Evolutionary conservation across 2,113 vertebrate genomes (phyloP).

Genomic region (Lonchura striata): DNA sequence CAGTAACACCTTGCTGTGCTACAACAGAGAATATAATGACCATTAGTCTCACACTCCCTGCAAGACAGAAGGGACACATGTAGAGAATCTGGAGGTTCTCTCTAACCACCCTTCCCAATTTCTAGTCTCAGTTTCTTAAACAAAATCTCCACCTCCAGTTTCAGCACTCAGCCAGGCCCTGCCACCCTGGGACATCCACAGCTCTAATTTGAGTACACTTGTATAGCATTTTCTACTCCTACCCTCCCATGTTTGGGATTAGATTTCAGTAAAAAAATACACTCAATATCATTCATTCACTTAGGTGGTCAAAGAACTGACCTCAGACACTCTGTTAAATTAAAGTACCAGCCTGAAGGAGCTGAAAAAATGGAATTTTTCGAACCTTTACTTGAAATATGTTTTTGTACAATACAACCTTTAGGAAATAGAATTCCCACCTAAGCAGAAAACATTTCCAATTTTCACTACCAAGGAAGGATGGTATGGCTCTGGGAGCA

Average conservation of each 20-base stretch:
- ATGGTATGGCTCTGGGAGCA: background rate
- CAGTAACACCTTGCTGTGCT: background rate
- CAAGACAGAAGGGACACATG: background rate
- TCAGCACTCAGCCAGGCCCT: background rate
- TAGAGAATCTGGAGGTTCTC: background rate
- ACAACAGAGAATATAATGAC: background rate
- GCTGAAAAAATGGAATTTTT: background rate
- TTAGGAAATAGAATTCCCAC: background rate
- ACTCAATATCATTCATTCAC: background rate
- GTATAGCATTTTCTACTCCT: background rate
- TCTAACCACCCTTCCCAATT: accelerated
- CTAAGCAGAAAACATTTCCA: background rate
- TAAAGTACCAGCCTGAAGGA: background rate
- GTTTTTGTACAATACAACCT: background rate
- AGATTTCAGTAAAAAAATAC: background rate
- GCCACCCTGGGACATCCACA: accelerated
- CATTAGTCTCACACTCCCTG: background rate
- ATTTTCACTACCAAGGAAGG: background rate
- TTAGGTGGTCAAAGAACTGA: background rate
- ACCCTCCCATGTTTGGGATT: background rate
- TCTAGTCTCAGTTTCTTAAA: background rate
- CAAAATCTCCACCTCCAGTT: too few species aligned
- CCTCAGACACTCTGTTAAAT: background rate
- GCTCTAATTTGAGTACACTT: background rate
- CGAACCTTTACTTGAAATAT: background rate